A percentile compares a stretch with the other conserved stretches of the same genome.
Evolutionary conservation across 2,113 vertebrate species (phyloP).

Genomic region (Cephalopholis sonnerati): DNA sequence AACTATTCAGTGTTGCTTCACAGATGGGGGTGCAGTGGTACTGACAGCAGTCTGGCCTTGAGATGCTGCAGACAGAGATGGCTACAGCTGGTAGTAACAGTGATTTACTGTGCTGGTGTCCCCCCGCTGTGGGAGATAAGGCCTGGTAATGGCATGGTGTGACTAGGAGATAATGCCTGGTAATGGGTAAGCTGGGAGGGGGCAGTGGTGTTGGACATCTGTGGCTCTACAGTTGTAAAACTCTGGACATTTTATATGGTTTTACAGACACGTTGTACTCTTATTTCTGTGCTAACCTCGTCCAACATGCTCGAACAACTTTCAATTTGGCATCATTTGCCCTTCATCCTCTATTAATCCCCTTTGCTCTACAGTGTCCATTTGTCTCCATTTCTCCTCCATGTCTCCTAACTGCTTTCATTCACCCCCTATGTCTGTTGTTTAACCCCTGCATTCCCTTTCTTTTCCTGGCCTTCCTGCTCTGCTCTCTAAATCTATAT

Average conservation of each 20-base stretch:
- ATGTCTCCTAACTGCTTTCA: background rate
- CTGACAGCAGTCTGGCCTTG: constrained; percentile 33
- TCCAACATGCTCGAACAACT: constrained; percentile 11
- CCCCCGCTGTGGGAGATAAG: constrained; percentile 67
- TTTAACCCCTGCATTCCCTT: constrained; percentile 33
- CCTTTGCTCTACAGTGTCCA: background rate
- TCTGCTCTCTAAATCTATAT: constrained; percentile 39
- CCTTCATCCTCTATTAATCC: constrained; percentile 24
- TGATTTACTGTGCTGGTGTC: constrained; percentile 47
- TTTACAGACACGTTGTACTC: constrained; percentile 25
- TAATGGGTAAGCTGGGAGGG: constrained; percentile 52
- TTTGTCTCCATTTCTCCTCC: constrained; percentile 22
- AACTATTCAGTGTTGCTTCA: background rate
- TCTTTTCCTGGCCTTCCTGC: constrained; percentile 33
- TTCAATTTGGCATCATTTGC: constrained; percentile 32
- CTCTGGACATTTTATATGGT: constrained; percentile 34
- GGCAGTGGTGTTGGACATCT: constrained; percentile 50
- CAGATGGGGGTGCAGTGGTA: constrained; percentile 22
- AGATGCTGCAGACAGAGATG: constrained; percentile 44
- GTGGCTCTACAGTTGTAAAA: constrained; percentile 48
- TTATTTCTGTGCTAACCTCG: constrained; percentile 1
- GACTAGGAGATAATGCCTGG: constrained; percentile 69
- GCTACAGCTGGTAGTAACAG: constrained; percentile 63
- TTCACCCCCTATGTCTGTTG: background rate
- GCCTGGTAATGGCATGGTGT: constrained; percentile 69